Base-by-base conservation (phyloP, 1,140 invertebrate genomes). In the Octopus bimaculoides region DNA sequence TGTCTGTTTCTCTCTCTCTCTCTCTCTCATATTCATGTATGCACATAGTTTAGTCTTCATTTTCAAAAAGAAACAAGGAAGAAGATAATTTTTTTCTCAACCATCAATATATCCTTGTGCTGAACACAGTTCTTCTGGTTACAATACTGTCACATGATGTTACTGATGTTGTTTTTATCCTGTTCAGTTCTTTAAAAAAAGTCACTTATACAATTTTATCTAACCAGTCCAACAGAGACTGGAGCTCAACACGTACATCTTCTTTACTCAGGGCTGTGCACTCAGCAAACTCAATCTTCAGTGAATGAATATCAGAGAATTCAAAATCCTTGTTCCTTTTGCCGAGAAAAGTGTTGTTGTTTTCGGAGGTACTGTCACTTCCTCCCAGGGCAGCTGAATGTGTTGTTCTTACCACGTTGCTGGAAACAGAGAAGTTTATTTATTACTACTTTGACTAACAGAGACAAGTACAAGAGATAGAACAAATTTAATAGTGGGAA, bases 311-410 rank as follows among this genome's bases (percentile, higher is more conserved):
- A 85, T 95, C 93, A 10, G 92, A 91, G 88, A 97, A 97, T 84
- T 94, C 93, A 90, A 97, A 97, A 84, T 96, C 94, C 86, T 94
- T 94, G 78, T 93, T 94, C 14, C 90, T 85, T 87, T 93, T 94
- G 55, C 95, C 95, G 14, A 96, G 89, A 71, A 91, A 93, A 2
- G 92, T 86, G 74, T 89, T 87, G 6, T 90, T 90, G 83, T 92
- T 93, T 41, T 41, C 26, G 56, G 75, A 82, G 6, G 83, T 71
- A 26, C 92, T 91, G 7, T 92, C 91, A 85, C 94, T 93, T 4
- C 94, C 94, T 85, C 95, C 92, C 52, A 97, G 88, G 78, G 95
- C 94, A 81, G 92, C 95, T 41, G 93, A 93, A 86, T 95, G 94
- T 9, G 95, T 96, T 12, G 94, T 91, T 55, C 95, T 92, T 14